Evolutionary conservation across 30 jellyfish, hydroid and myxozoan species (phyloP), one percentile per base, ranked within the genome.

Genomic region (Aurelia coerulea): DNA sequence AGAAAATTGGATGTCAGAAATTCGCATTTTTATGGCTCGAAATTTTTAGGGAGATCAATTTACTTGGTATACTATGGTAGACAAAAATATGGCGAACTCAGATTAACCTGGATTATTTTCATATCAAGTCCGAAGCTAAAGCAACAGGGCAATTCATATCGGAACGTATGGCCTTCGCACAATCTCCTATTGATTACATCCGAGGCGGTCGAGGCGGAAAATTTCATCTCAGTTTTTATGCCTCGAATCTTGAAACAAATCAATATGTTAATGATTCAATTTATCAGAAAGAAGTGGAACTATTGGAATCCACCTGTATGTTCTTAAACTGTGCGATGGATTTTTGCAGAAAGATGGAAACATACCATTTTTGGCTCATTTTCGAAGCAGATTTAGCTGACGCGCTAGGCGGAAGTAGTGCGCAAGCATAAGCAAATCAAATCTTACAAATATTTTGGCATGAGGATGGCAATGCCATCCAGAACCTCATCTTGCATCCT

Each of bases 41-140:
- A 37, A 2, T 37, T 37, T 37, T 37, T 37, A 37, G 49, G 5
- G 49, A 37, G 49, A 37, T 58, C 9, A 12, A 2, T 15, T 58
- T 58, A 58, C 9, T 58, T 58, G 11, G 68, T 7, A 58, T 12
- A 4, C 11, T 58, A 12, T 58, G 68, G 68, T 58, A 58, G 68
- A 7, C 18, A 58, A 18, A 12, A 58, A 4, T 2, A 58, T 58
- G 68, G 18, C 5, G 29, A 58, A 58, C 5, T 58, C 68, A 12
- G 68, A 58, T 58, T 3, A 15, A 58, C 68, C 68, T 58, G 68
- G 5, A 58, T 58, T 58, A 58, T 58, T 58, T 58, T 58, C 18
- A 58, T 58, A 58, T 58, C 68, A 58, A 13, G 68, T 58, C 68
- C 68, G 29, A 58, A 12, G 68, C 68, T 58, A 58, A 58, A 58